Conservation (phyloP, 2,113 vertebrate genomes). For the Urocitellus parryii region DNA sequence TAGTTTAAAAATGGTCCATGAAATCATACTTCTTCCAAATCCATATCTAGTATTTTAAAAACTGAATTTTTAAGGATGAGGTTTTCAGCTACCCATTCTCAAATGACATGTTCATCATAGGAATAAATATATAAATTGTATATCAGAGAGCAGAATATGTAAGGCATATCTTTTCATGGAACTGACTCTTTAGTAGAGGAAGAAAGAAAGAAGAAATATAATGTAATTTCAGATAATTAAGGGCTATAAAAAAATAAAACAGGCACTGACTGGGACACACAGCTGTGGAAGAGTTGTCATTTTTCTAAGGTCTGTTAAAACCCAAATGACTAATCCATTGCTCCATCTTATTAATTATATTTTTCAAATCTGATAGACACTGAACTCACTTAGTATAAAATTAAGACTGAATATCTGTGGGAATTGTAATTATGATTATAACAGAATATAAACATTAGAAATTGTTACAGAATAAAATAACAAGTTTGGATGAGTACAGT, state of each 20-base stretch:
- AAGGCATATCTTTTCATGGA: slow-evolving; percentile 9
- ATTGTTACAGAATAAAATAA: not conserved
- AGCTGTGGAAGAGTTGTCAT: not conserved
- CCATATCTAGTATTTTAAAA: slow-evolving; percentile 11
- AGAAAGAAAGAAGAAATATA: slow-evolving; percentile 32
- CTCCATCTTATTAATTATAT: not conserved
- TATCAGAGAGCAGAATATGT: not conserved
- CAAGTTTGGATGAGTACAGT: not conserved
- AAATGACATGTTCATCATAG: not conserved
- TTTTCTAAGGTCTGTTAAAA: not conserved
- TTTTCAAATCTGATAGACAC: not conserved
- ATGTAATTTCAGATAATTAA: slow-evolving; percentile 20
- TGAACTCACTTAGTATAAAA: not conserved
- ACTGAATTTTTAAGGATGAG: not conserved
- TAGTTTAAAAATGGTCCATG: slow-evolving; percentile 27
- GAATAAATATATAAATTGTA: not conserved
- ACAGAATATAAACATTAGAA: slow-evolving; percentile 28
- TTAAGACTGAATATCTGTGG: not conserved
- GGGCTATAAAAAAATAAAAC: not conserved
- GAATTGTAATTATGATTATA: not conserved
- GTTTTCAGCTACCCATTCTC: slow-evolving; percentile 1
- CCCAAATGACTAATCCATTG: not conserved
- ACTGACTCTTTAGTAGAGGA: slow-evolving; percentile 43
- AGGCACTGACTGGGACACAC: not conserved
- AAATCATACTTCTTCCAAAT: slow-evolving; percentile 49